Conservation (phyloP, 35 echinoderm and acorn worm species). For the Holothuria glaberrima region DNA sequence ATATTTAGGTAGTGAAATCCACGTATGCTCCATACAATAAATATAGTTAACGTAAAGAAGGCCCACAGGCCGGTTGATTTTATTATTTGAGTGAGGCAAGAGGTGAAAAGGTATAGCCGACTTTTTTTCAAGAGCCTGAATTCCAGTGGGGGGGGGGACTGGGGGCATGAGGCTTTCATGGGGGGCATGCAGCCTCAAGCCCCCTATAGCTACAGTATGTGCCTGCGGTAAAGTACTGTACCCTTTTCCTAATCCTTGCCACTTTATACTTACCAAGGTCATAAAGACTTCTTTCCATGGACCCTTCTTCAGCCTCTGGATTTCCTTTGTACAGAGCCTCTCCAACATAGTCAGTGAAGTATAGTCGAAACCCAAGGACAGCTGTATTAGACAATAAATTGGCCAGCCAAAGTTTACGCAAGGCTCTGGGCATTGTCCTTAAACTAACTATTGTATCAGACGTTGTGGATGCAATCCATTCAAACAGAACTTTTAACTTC, state of each 20-base stretch:
- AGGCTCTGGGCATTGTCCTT: constrained; percentile 77
- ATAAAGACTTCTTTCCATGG: constrained; percentile 59
- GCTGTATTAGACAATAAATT: constrained; percentile 81
- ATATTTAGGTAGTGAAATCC: no score
- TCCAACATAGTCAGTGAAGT: constrained; percentile 94
- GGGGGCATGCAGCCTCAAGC: no score
- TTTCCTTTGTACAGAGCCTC: constrained; percentile 87
- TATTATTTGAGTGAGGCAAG: no score
- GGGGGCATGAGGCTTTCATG: no score
- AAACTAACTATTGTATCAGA: constrained; percentile 40
- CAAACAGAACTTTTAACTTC: background rate
- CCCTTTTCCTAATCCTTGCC: background rate
- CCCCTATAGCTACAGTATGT: no score
- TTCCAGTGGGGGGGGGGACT: no score
- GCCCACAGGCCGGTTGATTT: no score
- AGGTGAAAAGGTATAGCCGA: no score
- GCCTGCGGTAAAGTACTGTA: no score
- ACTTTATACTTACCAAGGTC: constrained; percentile 78
- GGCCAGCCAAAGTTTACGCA: constrained; percentile 74
- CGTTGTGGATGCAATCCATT: background rate
- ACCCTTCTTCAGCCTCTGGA: constrained; percentile 63
- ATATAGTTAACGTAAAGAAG: no score
- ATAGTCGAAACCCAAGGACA: constrained; percentile 90
- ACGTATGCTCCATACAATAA: no score
- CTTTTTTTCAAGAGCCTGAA: no score